Evolutionary conservation across 2,888 invertebrate genomes (phyloP).

Genomic region (Melanchra persicariae): DNA sequence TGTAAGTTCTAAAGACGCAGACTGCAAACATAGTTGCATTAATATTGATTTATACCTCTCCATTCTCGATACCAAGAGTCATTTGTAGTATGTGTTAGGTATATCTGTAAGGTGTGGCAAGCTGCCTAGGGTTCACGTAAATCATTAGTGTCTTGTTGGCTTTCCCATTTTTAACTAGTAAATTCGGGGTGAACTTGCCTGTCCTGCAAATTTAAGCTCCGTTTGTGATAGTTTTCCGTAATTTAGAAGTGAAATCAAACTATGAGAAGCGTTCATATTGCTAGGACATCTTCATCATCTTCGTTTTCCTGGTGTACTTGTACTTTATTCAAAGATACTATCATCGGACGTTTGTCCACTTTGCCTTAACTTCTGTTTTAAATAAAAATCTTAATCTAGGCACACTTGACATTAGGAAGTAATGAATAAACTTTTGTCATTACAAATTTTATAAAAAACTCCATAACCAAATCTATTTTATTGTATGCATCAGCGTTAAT

Average conservation of each 20-base stretch:
- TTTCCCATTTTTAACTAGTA: not conserved
- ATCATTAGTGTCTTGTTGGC: not conserved
- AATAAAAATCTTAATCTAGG: no score
- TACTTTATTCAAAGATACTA: not conserved
- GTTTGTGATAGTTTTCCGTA: not conserved
- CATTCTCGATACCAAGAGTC: conserved; percentile 74
- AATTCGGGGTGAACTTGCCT: not conserved
- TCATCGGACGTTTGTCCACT: not conserved
- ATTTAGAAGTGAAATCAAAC: not conserved
- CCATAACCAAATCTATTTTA: not conserved
- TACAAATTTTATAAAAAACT: not conserved
- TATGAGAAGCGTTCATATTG: not conserved
- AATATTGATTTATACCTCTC: conserved; percentile 79
- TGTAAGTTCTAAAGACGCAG: conserved; percentile 69
- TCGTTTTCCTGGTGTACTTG: not conserved
- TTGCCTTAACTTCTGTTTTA: not conserved
- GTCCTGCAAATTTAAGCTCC: not conserved
- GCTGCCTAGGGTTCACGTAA: conserved; percentile 54
- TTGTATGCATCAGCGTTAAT: not conserved
- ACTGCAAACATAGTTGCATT: conserved; percentile 73
- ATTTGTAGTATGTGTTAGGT: conserved; percentile 79
- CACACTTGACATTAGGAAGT: no score
- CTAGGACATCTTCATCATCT: not conserved
- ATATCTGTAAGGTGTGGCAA: conserved; percentile 73
- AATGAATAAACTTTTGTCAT: no score